Evolutionary conservation across 2,888 invertebrate species (phyloP).

Genomic region (Chironomus riparius): DNA sequence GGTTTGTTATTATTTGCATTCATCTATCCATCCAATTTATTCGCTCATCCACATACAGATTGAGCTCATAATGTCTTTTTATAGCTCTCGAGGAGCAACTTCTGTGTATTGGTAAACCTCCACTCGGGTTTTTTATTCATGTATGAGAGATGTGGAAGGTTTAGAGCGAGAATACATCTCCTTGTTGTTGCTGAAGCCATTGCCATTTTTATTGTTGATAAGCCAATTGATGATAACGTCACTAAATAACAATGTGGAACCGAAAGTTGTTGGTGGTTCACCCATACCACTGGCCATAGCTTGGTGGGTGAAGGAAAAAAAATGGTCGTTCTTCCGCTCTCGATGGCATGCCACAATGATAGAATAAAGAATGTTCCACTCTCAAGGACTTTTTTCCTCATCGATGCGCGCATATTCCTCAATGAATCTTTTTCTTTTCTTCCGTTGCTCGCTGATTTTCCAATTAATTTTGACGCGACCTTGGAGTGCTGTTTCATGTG

Average conservation of each 20-base stretch:
- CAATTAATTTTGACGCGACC: constrained; percentile 8
- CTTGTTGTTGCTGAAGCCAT: neutral
- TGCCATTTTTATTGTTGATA: constrained; percentile 23
- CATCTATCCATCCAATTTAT: neutral
- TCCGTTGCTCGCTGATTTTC: neutral
- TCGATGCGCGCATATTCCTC: constrained; percentile 12
- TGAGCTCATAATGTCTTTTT: neutral
- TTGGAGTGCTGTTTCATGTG: neutral
- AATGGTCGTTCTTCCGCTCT: constrained; percentile 16
- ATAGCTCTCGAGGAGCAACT: neutral
- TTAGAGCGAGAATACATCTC: neutral
- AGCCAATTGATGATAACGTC: constrained; percentile 23
- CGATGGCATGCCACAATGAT: neutral
- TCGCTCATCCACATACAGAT: neutral
- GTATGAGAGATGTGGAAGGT: neutral
- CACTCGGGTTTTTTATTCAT: neutral
- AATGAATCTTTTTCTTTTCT: neutral
- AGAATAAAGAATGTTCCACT: neutral
- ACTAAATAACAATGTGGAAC: constrained; percentile 17
- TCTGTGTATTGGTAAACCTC: neutral
- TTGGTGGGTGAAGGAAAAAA: neutral
- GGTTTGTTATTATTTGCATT: neutral
- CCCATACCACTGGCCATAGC: neutral
- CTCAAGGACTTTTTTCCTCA: neutral
- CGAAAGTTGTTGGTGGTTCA: neutral